Evolutionary conservation across 2,888 invertebrate genomes (phyloP).

Genomic region (Trisateles emortualis): DNA sequence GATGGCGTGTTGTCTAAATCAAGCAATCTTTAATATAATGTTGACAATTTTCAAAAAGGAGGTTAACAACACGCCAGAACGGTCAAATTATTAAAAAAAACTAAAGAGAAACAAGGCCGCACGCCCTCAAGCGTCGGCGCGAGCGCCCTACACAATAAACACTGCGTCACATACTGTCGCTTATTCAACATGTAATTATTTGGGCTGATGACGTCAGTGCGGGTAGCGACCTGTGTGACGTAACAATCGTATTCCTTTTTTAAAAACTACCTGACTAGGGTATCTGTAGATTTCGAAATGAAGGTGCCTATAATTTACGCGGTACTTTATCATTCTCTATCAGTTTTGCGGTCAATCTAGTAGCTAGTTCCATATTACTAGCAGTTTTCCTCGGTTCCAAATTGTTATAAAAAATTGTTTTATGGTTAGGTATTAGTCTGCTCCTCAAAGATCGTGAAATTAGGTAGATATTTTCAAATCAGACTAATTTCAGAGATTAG

Average conservation of each 20-base stretch:
- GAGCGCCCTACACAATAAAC: conserved; percentile 57
- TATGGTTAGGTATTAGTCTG: no score
- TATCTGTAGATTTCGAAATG: no score
- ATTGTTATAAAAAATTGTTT: no score
- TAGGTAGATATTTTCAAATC: no score
- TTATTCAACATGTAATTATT: conserved; percentile 51
- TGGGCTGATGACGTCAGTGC: conserved; percentile 25
- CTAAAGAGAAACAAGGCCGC: conserved; percentile 71
- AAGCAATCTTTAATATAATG: background rate
- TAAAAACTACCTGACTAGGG: no score
- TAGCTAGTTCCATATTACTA: no score
- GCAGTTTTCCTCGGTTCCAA: no score
- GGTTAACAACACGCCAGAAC: conserved; percentile 18
- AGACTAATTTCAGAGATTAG: no score
- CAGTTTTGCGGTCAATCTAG: no score
- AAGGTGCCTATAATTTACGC: no score
- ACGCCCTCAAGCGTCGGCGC: conserved; percentile 77
- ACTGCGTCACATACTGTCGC: conserved; percentile 48
- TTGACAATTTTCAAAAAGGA: background rate
- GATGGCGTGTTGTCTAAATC: conserved; percentile 19
- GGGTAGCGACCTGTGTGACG: conserved; percentile 13
- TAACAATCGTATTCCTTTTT: background rate
- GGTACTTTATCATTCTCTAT: no score
- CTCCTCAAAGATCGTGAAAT: no score
- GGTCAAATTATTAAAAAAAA: conserved; percentile 33